phyloP scores from a whole-genome alignment of 2,113 vertebrate species.

The Sinocyclocheilus rhinocerous region DNA sequence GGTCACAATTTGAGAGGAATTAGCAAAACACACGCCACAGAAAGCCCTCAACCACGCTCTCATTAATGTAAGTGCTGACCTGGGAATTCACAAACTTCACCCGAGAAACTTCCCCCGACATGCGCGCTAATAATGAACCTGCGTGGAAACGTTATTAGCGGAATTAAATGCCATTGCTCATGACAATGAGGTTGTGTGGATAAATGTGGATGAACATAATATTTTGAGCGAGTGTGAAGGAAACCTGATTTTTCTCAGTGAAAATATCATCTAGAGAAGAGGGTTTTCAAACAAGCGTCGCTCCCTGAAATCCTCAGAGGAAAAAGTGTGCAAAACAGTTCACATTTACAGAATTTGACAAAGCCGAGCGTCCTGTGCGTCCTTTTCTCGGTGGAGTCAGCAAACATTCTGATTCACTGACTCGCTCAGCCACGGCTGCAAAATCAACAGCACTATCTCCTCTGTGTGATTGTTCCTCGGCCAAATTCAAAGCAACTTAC shows the following conservation, averaged over 20 bases:
- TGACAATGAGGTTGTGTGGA: conserved; percentile 37
- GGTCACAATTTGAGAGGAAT: conserved; percentile 42
- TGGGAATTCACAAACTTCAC: conserved; percentile 45
- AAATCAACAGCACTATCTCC: conserved; percentile 56
- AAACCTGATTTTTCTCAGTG: not conserved
- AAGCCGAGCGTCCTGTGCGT: conserved; percentile 20
- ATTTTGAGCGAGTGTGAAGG: not conserved
- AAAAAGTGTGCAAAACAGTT: rapidly evolving
- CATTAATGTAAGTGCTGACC: conserved; percentile 55
- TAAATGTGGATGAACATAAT: conserved; percentile 36
- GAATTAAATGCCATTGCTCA: conserved; percentile 32
- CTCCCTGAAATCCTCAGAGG: not conserved
- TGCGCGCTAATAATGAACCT: conserved; percentile 24
- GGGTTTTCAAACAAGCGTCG: not conserved
- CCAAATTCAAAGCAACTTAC: conserved; percentile 50
- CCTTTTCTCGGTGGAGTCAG: conserved; percentile 49
- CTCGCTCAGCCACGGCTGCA: conserved; percentile 39
- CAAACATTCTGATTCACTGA: conserved; percentile 54
- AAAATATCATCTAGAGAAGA: not conserved
- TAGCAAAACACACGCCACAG: conserved; percentile 1
- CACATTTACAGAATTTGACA: not conserved
- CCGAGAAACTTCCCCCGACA: conserved; percentile 17
- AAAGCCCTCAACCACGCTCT: not conserved
- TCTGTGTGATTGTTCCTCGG: conserved; percentile 38
- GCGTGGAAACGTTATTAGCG: not conserved